Conservation (phyloP, 2,113 vertebrate genomes). For the Lethenteron camtschaticum region DNA sequence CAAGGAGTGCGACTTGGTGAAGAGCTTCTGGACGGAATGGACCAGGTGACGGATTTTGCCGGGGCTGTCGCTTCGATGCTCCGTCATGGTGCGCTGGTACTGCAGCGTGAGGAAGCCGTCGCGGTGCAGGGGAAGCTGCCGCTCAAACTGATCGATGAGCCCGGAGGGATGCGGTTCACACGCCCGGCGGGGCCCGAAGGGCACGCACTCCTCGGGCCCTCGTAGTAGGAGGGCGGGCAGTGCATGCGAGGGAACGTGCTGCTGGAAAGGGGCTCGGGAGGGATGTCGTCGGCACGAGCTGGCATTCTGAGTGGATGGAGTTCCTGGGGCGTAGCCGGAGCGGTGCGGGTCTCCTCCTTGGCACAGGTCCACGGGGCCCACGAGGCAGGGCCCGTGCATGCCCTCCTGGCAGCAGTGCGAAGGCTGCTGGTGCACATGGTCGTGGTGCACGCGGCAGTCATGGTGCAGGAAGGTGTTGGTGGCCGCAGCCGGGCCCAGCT, state of each 20-base stretch:
- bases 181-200: constrained; percentile 41
- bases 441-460: background rate
- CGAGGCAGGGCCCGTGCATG: constrained; percentile 3
- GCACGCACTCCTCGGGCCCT: constrained; percentile 49
- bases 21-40: constrained; percentile 91
- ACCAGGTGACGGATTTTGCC: constrained; percentile 91
- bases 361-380: background rate
- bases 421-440: constrained; percentile 1
- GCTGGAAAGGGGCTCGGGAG: constrained; percentile 15
- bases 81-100: constrained; percentile 67
- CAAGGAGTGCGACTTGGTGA: constrained; percentile 92
- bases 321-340: background rate
- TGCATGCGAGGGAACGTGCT: constrained; percentile 99
- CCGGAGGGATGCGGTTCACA: constrained; percentile 71
- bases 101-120: constrained; percentile 95
- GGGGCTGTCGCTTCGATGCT: constrained; percentile 91
- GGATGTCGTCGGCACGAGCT: background rate
- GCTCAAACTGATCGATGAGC: constrained; percentile 90
- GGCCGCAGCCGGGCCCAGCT: too few relatives aligned
- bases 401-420: background rate
- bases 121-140: constrained; percentile 60
- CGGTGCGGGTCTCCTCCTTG: background rate
- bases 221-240: constrained; percentile 64
- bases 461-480: too few relatives aligned
- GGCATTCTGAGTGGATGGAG: constrained; percentile 2